Conservation (phyloP, 1,140 invertebrate genomes). For the Nixonia krombeini region DNA sequence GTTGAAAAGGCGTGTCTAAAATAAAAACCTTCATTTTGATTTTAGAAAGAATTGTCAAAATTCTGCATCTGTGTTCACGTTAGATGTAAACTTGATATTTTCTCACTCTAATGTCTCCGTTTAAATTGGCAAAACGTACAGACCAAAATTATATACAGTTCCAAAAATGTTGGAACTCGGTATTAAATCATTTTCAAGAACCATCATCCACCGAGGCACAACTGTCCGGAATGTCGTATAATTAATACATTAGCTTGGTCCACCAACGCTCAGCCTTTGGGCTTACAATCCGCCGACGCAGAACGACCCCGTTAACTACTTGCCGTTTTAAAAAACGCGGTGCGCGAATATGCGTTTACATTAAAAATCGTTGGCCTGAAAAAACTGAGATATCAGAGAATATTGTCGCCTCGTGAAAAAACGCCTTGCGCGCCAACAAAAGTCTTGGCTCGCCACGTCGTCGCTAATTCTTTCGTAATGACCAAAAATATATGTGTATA, state of each 20-base stretch:
- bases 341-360: constrained; percentile 7
- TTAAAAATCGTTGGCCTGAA: constrained; percentile 44
- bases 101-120: too few relatives aligned
- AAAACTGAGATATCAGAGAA: constrained; percentile 67
- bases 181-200: not conserved
- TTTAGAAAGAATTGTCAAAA: too few relatives aligned
- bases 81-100: not conserved
- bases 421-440: constrained; percentile 63
- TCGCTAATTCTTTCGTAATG: constrained; percentile 68
- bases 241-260: constrained; percentile 5
- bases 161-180: too few relatives aligned
- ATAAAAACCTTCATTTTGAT: too few relatives aligned
- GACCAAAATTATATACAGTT: too few relatives aligned
- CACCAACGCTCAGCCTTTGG: constrained; percentile 1
- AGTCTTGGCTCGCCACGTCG: constrained; percentile 60
- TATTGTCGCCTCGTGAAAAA: constrained; percentile 71
- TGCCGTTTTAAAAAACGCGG: constrained; percentile 24
- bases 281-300: constrained; percentile 8
- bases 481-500: constrained; percentile 72
- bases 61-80: too few relatives aligned
- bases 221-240: constrained; percentile 3
- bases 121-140: too few relatives aligned
- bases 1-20: too few relatives aligned
- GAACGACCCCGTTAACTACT: not conserved
- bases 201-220: not conserved